phyloP scores from a whole-genome alignment of 2,797 vertebrate genomes.

The Lepilemur septentrionalis region DNA sequence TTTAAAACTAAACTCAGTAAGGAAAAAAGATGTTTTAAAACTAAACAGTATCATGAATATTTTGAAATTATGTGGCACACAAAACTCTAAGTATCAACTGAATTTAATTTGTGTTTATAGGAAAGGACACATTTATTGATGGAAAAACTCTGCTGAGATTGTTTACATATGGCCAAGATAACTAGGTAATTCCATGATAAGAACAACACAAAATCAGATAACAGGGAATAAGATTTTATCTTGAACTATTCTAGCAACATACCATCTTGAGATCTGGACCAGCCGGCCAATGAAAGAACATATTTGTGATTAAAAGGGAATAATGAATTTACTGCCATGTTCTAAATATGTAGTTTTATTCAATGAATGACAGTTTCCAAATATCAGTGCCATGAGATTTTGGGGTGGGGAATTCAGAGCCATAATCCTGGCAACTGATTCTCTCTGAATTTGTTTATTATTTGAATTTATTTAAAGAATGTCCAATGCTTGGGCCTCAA shows the following conservation, averaged over 20 bases:
- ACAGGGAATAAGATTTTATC: background rate
- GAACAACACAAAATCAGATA: background rate
- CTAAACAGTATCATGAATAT: background rate
- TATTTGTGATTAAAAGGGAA: background rate
- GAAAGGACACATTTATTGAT: background rate
- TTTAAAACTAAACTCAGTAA: background rate
- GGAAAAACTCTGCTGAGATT: background rate
- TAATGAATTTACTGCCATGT: background rate
- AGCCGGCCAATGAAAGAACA: background rate
- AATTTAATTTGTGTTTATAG: background rate
- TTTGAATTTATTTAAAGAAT: conserved; percentile 42
- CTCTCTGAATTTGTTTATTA: background rate
- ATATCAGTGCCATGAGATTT: background rate
- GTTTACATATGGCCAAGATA: background rate
- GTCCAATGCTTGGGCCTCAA: background rate
- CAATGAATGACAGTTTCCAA: background rate
- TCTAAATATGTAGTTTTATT: background rate
- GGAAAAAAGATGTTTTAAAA: background rate
- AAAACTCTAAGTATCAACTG: background rate
- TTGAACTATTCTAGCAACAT: background rate
- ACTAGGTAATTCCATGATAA: background rate
- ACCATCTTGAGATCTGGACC: background rate
- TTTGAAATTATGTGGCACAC: background rate
- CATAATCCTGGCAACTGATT: background rate
- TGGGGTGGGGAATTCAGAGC: background rate